A percentile compares a stretch with the other conserved stretches of the same genome.
Evolutionary conservation across 2,113 vertebrate species (phyloP).

Genomic region (Periophthalmus modestus): DNA sequence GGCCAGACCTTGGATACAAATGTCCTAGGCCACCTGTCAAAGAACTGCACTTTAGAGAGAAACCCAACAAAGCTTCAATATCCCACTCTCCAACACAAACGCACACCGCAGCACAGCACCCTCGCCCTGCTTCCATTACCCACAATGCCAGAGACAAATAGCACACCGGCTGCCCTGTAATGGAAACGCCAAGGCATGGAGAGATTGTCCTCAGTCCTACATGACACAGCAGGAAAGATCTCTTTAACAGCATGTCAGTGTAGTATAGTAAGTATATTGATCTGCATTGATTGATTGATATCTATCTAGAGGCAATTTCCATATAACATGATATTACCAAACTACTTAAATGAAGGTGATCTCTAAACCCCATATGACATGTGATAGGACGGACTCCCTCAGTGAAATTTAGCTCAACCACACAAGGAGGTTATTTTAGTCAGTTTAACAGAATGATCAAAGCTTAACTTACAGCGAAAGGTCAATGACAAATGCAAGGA

Average conservation of each 20-base stretch:
- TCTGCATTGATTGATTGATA: not conserved
- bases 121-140: conserved; percentile 44
- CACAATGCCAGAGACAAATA: conserved; percentile 50
- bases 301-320: not conserved
- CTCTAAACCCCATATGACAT: not conserved
- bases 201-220: conserved; percentile 32
- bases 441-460: no score
- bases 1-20: not conserved
- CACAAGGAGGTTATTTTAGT: no score
- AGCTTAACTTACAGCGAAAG: no score
- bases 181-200: conserved; percentile 34
- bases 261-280: conserved; percentile 26
- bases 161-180: conserved; percentile 32
- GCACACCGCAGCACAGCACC: conserved; percentile 21
- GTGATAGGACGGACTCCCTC: no score
- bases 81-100: conserved; percentile 23
- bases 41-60: conserved; percentile 15
- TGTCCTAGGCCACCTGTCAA: conserved; percentile 42
- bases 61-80: conserved; percentile 24
- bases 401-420: no score
- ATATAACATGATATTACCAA: not conserved
- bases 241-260: conserved; percentile 29
- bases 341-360: not conserved
- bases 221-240: conserved; percentile 28
- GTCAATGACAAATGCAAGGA: no score